phyloP scores from a whole-genome alignment of 2,888 invertebrate genomes.

The Bellardia pandia region DNA sequence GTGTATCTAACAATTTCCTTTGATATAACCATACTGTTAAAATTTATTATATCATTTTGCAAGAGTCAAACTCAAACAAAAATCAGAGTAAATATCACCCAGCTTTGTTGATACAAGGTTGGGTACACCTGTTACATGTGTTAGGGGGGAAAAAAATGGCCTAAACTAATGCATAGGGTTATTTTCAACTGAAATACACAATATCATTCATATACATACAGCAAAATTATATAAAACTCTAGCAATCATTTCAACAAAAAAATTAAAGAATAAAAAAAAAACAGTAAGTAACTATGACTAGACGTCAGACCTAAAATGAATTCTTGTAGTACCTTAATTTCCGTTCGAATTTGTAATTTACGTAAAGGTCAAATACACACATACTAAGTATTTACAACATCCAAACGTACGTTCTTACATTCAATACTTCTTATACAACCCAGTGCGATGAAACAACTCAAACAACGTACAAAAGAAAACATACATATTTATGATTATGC shows the following conservation, averaged over 20 bases:
- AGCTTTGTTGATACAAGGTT: not conserved
- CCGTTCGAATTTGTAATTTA: slow-evolving; percentile 65
- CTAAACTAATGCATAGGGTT: slow-evolving; percentile 27
- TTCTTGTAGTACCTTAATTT: slow-evolving; percentile 69
- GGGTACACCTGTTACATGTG: slow-evolving; percentile 12
- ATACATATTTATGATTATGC: slow-evolving; percentile 42
- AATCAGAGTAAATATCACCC: not conserved
- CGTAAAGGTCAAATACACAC: slow-evolving; percentile 51
- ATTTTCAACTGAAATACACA: slow-evolving; percentile 16
- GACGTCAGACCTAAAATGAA: slow-evolving; percentile 54
- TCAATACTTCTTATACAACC: slow-evolving; percentile 18
- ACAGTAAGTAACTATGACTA: slow-evolving; percentile 46
- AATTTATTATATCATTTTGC: too few species aligned
- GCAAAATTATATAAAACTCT: not conserved
- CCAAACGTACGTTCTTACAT: slow-evolving; percentile 35
- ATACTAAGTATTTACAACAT: slow-evolving; percentile 28
- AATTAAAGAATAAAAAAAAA: slow-evolving; percentile 7
- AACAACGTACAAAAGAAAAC: slow-evolving; percentile 31
- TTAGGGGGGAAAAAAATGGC: not conserved
- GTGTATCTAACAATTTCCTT: too few species aligned
- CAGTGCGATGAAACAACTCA: slow-evolving; percentile 19
- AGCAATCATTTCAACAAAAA: slow-evolving; percentile 28
- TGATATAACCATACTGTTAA: too few species aligned
- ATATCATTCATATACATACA: slow-evolving; percentile 25
- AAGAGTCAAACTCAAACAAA: too few species aligned